These are phyloP conservation scores for Megalops cyprinoides DNA, from an alignment of 2,797 vertebrate species.

Conservation along the genomic window DNA sequence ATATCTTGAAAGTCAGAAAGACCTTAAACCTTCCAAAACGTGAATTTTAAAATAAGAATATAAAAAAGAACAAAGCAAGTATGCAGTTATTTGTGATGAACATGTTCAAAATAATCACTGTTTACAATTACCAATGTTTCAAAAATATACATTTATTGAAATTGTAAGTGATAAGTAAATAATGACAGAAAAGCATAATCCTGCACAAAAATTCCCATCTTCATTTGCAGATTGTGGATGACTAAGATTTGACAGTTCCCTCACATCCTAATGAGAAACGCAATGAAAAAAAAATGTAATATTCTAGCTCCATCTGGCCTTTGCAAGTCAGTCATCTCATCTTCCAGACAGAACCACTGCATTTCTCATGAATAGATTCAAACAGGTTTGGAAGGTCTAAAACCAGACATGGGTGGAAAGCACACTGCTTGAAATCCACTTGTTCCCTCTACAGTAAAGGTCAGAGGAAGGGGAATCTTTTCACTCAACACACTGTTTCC, in stretches of 20 bases:
- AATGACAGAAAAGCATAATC: background rate
- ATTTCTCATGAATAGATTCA: constrained; percentile 1
- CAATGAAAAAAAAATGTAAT: constrained; percentile 27
- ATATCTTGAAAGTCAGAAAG: background rate
- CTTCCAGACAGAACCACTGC: background rate
- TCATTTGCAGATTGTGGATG: constrained; percentile 1
- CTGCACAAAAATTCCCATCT: background rate
- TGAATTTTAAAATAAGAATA: background rate
- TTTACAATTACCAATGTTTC: background rate
- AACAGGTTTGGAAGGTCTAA: constrained; percentile 24
- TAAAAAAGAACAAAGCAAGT: background rate
- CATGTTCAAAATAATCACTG: background rate
- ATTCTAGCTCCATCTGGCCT: constrained; percentile 26
- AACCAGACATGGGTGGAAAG: constrained; percentile 18
- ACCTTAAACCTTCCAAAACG: background rate
- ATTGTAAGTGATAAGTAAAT: background rate
- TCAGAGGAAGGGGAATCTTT: background rate
- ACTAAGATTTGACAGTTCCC: constrained; percentile 1
- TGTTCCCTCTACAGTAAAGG: background rate
- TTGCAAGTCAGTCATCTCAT: constrained; percentile 1
- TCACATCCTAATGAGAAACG: constrained; percentile 23
- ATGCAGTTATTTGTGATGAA: background rate
- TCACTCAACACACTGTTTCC: background rate
- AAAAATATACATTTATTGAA: background rate
- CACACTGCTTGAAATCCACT: background rate